Evolutionary conservation across 2,888 invertebrate genomes (phyloP).

Genomic region (Ceramica pisi): DNA sequence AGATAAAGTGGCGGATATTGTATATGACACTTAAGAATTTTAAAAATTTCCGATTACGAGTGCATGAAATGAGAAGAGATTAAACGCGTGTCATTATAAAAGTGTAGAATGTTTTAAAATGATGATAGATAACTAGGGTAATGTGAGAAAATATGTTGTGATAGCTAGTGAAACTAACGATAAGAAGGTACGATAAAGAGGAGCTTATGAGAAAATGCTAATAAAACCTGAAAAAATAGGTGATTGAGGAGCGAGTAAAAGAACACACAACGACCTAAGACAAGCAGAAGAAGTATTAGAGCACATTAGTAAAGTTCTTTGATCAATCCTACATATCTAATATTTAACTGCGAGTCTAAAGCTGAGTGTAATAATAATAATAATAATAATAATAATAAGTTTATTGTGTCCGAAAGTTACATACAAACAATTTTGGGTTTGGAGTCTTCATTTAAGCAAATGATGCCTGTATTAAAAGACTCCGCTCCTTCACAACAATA

Average conservation of each 20-base stretch:
- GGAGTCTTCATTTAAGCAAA: too few relatives aligned
- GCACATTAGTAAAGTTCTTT: background rate
- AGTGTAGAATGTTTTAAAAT: background rate
- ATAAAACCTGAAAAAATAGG: background rate
- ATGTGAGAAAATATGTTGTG: background rate
- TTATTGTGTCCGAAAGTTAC: too few relatives aligned
- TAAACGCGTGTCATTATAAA: background rate
- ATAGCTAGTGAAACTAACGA: background rate
- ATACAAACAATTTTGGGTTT: too few relatives aligned
- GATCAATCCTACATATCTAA: background rate
- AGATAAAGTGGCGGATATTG: conserved; percentile 1
- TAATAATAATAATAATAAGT: too few relatives aligned
- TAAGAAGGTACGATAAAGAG: background rate
- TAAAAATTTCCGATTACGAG: background rate
- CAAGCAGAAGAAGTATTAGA: background rate
- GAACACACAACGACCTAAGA: background rate
- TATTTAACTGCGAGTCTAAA: background rate
- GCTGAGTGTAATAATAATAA: too few relatives aligned
- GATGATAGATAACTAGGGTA: too few relatives aligned
- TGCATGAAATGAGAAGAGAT: background rate
- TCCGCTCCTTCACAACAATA: too few relatives aligned
- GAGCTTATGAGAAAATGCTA: conserved; percentile 5
- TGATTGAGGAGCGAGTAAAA: background rate
- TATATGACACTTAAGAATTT: background rate
- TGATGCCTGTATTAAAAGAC: too few relatives aligned